phyloP scores from a whole-genome alignment of 1,140 invertebrate species.

The Drosophila pectinifera region DNA sequence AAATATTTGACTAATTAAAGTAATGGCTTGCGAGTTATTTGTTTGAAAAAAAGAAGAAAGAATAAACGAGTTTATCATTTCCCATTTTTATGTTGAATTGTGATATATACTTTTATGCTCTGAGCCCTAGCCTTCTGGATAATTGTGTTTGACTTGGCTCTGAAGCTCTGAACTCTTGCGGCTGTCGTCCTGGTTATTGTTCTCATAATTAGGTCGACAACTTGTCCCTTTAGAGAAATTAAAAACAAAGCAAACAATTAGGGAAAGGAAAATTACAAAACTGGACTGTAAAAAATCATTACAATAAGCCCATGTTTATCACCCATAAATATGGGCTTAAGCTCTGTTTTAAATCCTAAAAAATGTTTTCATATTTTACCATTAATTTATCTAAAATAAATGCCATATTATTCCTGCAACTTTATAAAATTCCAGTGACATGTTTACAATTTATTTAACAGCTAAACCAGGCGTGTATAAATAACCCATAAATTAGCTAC shows the following conservation, averaged over 20 bases:
- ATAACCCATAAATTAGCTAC: constrained; percentile 38
- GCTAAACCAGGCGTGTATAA: constrained; percentile 6
- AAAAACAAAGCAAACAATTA: constrained; percentile 4
- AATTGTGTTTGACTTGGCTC: constrained; percentile 32
- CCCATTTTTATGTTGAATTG: constrained; percentile 21
- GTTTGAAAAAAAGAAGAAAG: background rate
- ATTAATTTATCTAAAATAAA: constrained; percentile 5
- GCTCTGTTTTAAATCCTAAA: background rate
- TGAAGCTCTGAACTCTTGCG: constrained; percentile 16
- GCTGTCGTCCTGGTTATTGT: constrained; percentile 9
- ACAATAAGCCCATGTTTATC: constrained; percentile 14
- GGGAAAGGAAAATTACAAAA: background rate
- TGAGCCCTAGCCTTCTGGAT: constrained; percentile 4
- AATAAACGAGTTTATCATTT: constrained; percentile 41
- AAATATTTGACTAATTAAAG: constrained; percentile 81
- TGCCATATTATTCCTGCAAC: background rate
- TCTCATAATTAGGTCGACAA: constrained; percentile 41
- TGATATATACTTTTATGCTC: constrained; percentile 10
- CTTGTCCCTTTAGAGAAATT: constrained; percentile 12
- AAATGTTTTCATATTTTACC: background rate
- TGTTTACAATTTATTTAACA: constrained; percentile 19
- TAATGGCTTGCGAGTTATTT: constrained; percentile 76
- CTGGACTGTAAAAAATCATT: background rate
- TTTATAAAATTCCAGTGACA: constrained; percentile 13
- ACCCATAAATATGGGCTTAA: background rate